These are phyloP conservation scores for Pherbina coryleti DNA, from an alignment of 2,888 invertebrate species.

Conservation along the genomic window DNA sequence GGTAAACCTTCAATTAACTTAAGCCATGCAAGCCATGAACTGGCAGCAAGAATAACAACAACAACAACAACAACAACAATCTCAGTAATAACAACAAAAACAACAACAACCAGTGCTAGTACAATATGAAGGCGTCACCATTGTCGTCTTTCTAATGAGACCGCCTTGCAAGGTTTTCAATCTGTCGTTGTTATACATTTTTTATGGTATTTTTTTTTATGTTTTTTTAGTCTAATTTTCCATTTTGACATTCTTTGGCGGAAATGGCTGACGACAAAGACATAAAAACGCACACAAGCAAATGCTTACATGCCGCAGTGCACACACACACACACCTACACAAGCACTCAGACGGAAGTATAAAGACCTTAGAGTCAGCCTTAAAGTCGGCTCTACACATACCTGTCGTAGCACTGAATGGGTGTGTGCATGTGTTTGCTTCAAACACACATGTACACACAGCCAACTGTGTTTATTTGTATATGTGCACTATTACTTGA, in stretches of 20 bases:
- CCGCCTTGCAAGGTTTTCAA: neutral
- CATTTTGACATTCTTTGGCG: slow-evolving; percentile 12
- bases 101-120: neutral
- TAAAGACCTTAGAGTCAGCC: neutral
- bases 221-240: neutral
- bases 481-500: no score
- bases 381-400: neutral
- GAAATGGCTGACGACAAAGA: slow-evolving; percentile 1
- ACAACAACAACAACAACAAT: neutral
- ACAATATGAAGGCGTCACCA: neutral
- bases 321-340: neutral
- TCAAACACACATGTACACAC: neutral
- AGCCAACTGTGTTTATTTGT: neutral
- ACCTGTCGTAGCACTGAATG: neutral
- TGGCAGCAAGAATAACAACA: neutral
- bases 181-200: no score
- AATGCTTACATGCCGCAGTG: neutral
- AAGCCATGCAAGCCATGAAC: neutral
- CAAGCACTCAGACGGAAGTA: neutral
- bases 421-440: neutral
- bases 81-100: neutral
- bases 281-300: neutral
- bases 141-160: neutral
- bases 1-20: slow-evolving; percentile 17
- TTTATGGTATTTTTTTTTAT: no score